Percentiles rank a stretch among this genome's conserved stretches.
Conservation (phyloP, 2,797 vertebrate genomes). For the Clarias pachynema region DNA sequence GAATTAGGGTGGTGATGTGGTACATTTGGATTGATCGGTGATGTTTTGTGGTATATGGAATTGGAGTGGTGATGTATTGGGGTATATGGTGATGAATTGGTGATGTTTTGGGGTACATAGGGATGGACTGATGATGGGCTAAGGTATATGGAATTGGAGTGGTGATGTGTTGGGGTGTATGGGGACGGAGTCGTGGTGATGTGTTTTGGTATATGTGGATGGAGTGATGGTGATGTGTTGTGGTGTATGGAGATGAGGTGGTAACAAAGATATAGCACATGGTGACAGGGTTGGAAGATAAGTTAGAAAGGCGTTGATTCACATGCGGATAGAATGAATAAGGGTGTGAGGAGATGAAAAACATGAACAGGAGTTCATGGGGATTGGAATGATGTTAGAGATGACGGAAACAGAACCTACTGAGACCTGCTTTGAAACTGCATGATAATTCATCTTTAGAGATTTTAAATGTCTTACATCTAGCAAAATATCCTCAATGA, state of each 20-base stretch:
- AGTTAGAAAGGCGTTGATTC: too few relatives aligned
- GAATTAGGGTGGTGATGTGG: background rate
- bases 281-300: background rate
- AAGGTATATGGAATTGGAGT: background rate
- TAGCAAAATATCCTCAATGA: conserved; percentile 14
- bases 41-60: background rate
- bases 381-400: background rate
- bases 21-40: background rate
- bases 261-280: background rate
- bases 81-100: too few relatives aligned
- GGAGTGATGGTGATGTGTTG: background rate
- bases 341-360: background rate
- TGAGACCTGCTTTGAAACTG: background rate
- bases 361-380: too few relatives aligned
- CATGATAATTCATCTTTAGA: background rate
- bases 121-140: too few relatives aligned
- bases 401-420: background rate
- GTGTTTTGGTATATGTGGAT: background rate
- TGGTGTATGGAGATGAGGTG: background rate
- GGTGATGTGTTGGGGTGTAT: background rate
- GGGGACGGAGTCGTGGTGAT: too few relatives aligned
- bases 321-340: background rate
- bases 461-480: conserved; percentile 18
- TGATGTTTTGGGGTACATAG: background rate
- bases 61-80: background rate